Base-by-base conservation (phyloP, 1,140 invertebrate species). In the Sycophaga agraensis region DNA sequence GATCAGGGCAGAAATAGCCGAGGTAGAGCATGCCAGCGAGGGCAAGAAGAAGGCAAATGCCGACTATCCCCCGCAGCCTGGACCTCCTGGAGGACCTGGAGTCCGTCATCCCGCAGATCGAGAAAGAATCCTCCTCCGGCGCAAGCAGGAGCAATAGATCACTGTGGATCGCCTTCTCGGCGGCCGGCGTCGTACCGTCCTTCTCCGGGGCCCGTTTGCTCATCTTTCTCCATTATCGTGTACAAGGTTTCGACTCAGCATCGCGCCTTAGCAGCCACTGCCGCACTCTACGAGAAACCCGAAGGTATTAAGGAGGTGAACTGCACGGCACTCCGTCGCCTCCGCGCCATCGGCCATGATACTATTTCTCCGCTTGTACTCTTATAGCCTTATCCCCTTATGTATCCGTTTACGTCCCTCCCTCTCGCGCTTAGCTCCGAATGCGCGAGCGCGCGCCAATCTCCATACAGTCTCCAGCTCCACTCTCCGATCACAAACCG, bases 1-100 rank as follows among this genome's bases (percentile, higher is more conserved):
- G 89, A 74, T 93, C 91, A 57, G 91, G 89, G 75, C 91, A 94
- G 70, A 92, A 93, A 80, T 93, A 94, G 66, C 91, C 91, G 71
- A 93, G 89, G 72, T 90, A 91, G 59, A 94, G 84, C 76, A 94
- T 92, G 51, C 91, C 90, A 71, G 89, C 89, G 24, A 93, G 79
- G 64, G 89, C 89, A 66, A 93, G 83, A 66, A 88, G 80, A 68
- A 92, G 82, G 79, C 91, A 93, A 76, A 92, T 85, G 66, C 90
- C 82, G 70, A 89, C 86, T 71, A 92, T 85, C 80, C 86, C 87
- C 73, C 88, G 86, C 70, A 92, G 82, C 77, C 85, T 74, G 59
- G 69, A 73, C 45, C 76, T 74, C 66, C 59, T 46, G 9, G 51
- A 16, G 55, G 71, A 63, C 64, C 76, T 74, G 37, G 78, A 70